Evolutionary conservation across 2,113 vertebrate species (phyloP), one percentile per base, ranked within the genome.

Genomic region (Zosterops japonicus): DNA sequence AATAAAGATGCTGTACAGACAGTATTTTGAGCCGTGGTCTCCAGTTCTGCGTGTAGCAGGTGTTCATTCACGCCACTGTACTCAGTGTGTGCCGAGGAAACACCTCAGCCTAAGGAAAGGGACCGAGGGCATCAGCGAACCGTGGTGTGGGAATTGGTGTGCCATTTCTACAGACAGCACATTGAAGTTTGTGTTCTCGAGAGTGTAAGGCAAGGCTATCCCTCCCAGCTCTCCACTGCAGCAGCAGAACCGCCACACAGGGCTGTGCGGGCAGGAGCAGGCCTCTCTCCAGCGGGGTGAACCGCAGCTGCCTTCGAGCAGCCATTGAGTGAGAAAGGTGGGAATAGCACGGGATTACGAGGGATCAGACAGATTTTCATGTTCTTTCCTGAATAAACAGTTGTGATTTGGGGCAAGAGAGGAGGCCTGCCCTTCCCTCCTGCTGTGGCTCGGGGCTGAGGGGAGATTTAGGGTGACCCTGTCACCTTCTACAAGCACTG

Each of bases 141-240:
- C 4, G 3, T 2, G 0, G 5, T 1, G 13, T 4, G 28, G n/a
- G 14, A 39, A 67, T 13, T 7, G 6, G 4, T 21, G 20, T 8
- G 27, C 14, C 22, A 2, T 36, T 56, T 3, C 2, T 19, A 33
- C 0, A 4, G 11, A 3, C 0, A 3, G 7, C 8, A 21, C 2
- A 1, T 16, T 12, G 7, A 31, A 41, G 8, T 33, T 12, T 5
- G 11, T 19, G 28, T 13, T 18, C 17, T 14, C 1, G 0, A 27
- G 9, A 67, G 8, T 1, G 9, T 9, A 39, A 60, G 29, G 47
- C 36, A n/a, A 17, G 33, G 35, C 4, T 16, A 8, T 6, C 22
- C 14, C 2, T 14, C 14, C 17, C 22, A 42, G 29, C 52, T 74
- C 21, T 6, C 3, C 5, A 11, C 16, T 2, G 27, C 18, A 9